Conservation (phyloP, 64 coral and sea anemone species). For the Stylophora pistillata region DNA sequence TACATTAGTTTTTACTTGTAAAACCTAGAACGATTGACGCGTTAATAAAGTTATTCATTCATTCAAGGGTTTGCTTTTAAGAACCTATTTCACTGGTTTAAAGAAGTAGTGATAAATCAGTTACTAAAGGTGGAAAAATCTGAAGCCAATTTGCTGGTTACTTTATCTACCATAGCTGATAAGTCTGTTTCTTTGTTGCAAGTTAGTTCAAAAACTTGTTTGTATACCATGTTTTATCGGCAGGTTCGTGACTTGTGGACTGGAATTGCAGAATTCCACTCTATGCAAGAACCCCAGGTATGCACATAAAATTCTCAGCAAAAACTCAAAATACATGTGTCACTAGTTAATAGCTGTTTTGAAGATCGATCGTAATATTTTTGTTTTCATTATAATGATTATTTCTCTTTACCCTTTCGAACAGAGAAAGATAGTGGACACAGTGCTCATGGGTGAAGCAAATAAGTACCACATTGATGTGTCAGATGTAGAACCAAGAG, state of each 20-base stretch:
- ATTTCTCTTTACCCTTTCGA: not conserved
- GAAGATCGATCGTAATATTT: too few relatives aligned
- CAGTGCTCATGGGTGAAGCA: conserved; percentile 47
- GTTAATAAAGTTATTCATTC: too few relatives aligned
- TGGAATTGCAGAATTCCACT: conserved; percentile 66
- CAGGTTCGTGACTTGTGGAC: conserved; percentile 83
- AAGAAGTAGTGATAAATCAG: too few relatives aligned
- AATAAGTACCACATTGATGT: conserved; percentile 61
- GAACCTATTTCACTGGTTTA: too few relatives aligned
- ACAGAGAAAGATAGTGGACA: conserved; percentile 51
- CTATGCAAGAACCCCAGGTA: conserved; percentile 58
- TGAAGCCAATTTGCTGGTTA: too few relatives aligned
- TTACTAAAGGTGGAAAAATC: too few relatives aligned
- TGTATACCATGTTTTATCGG: not conserved
- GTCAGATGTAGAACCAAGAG: conserved; percentile 50
- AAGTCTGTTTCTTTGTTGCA: not conserved
- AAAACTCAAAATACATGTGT: not conserved
- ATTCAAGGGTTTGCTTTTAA: too few relatives aligned
- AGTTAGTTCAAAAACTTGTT: not conserved
- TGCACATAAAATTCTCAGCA: not conserved
- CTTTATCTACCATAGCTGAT: too few relatives aligned
- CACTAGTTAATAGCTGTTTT: not conserved
- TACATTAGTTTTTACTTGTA: too few relatives aligned
- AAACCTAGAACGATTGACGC: too few relatives aligned
- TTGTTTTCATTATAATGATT: not conserved